Evolutionary conservation across 2,113 vertebrate genomes (phyloP).

Genomic region (Labeo rohita): DNA sequence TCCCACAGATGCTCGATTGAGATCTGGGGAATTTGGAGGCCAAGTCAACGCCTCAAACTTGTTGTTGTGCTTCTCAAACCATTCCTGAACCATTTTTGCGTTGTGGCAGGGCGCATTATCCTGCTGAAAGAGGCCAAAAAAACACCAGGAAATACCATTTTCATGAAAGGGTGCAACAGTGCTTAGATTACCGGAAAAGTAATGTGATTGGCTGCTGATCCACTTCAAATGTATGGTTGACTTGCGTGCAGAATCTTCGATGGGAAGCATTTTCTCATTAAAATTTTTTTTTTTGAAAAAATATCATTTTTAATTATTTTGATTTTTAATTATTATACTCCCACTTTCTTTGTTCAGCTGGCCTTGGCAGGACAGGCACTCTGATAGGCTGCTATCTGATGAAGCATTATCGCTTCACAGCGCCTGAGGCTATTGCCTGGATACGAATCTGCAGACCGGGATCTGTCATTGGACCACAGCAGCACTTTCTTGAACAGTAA

Average conservation of each 20-base stretch:
- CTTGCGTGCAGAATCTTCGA: background rate
- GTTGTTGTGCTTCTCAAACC: too few relatives aligned
- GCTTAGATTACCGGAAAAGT: too few relatives aligned
- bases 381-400: conserved; percentile 93
- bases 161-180: too few relatives aligned
- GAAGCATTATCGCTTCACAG: conserved; percentile 91
- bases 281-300: background rate
- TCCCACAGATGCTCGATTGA: too few relatives aligned
- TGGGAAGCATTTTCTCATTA: background rate
- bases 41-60: too few relatives aligned
- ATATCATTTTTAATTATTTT: background rate
- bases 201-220: too few relatives aligned
- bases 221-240: too few relatives aligned
- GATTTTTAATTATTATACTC: background rate
- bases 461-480: conserved; percentile 91
- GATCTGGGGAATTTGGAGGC: too few relatives aligned
- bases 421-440: conserved; percentile 90
- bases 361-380: conserved; percentile 90
- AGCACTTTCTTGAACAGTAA: conserved; percentile 92
- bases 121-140: too few relatives aligned
- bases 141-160: too few relatives aligned
- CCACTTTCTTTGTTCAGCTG: conserved; percentile 74
- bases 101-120: too few relatives aligned
- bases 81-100: too few relatives aligned
- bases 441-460: conserved; percentile 89